A percentile compares a stretch with the other conserved stretches of the same genome.
These are phyloP conservation scores for Trochalopteron elliotii DNA, from an alignment of 2,113 vertebrate species.

Conservation along the genomic window DNA sequence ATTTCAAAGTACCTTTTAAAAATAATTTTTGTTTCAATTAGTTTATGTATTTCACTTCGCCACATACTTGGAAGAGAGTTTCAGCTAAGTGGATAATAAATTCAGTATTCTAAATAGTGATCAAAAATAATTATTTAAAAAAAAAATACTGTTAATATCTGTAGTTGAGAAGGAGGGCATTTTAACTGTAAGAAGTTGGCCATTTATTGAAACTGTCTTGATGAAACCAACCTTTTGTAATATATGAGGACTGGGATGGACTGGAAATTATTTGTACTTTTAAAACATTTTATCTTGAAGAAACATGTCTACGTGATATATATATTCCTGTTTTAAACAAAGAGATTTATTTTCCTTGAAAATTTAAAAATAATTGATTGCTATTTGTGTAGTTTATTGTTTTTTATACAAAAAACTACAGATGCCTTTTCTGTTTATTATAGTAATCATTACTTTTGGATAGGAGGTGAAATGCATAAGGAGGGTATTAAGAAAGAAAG, in stretches of 20 bases:
- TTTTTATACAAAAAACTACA: background rate
- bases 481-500: conserved; percentile 61
- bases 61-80: background rate
- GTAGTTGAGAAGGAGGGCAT: background rate
- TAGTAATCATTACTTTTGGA: conserved; percentile 8
- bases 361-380: background rate
- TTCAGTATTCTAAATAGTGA: background rate
- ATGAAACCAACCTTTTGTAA: background rate
- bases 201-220: background rate
- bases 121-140: background rate
- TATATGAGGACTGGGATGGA: background rate
- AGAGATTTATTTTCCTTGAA: background rate
- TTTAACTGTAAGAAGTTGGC: background rate
- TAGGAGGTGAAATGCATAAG: conserved; percentile 46
- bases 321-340: background rate
- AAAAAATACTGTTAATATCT: background rate
- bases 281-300: background rate
- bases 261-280: background rate
- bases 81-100: background rate
- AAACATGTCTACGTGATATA: background rate
- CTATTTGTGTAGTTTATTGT: background rate
- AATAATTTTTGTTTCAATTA: background rate
- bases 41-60: background rate
- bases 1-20: background rate
- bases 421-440: conserved; percentile 14